Evolutionary conservation across 2,888 invertebrate species (phyloP).

Genomic region (Portevinia maculata): DNA sequence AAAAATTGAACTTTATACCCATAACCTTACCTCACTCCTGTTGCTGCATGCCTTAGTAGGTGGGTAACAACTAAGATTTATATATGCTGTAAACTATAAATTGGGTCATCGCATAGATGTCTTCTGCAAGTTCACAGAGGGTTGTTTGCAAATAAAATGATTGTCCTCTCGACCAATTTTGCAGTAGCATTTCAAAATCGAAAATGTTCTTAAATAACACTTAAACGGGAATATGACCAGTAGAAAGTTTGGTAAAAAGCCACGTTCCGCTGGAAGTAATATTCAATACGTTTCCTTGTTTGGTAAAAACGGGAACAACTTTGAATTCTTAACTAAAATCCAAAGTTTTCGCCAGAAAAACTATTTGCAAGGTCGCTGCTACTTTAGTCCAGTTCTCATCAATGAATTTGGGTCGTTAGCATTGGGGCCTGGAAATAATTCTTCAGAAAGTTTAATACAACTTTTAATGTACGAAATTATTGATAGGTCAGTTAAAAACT

Average conservation of each 20-base stretch:
- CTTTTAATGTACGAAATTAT: conserved; percentile 55
- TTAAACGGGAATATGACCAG: conserved; percentile 37
- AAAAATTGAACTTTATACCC: conserved; percentile 35
- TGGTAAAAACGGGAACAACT: conserved; percentile 27
- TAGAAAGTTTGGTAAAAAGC: conserved; percentile 11
- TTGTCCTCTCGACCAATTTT: conserved; percentile 13
- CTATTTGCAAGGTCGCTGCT: conserved; percentile 35
- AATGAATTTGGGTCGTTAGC: conserved; percentile 46
- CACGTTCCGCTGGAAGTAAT: conserved; percentile 22
- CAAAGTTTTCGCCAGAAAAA: conserved; percentile 22
- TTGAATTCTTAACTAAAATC: conserved; percentile 27
- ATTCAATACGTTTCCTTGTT: neutral
- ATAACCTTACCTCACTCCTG: no score
- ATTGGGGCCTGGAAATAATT: neutral
- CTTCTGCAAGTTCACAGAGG: conserved; percentile 9
- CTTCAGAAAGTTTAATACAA: conserved; percentile 42
- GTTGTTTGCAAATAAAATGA: conserved; percentile 5
- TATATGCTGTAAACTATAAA: conserved; percentile 57
- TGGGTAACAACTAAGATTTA: conserved; percentile 40
- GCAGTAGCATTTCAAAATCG: conserved; percentile 17
- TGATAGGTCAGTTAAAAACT: neutral
- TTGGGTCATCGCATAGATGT: conserved; percentile 42
- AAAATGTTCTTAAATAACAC: conserved; percentile 19
- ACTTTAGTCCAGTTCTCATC: conserved; percentile 39
- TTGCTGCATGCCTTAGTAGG: neutral